Conservation (phyloP, 2,888 invertebrate species). For the Noctua comes region DNA sequence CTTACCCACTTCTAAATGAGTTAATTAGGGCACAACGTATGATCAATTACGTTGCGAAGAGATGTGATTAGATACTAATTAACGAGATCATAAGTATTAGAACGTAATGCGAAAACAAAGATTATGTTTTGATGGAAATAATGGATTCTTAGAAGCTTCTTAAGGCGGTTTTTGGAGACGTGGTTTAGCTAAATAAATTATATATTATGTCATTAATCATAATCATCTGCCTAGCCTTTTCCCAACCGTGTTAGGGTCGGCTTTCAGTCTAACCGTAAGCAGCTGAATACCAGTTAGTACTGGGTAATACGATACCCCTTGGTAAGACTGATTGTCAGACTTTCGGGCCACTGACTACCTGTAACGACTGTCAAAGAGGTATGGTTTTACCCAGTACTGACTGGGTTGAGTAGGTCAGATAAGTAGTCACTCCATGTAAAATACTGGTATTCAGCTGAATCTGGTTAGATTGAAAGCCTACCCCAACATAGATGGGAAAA, state of each 20-base stretch:
- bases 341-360: too few relatives aligned
- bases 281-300: too few relatives aligned
- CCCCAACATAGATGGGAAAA: too few relatives aligned
- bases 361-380: too few relatives aligned
- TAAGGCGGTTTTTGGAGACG: not conserved
- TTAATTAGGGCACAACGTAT: slow-evolving; percentile 63
- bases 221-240: not conserved
- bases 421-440: too few relatives aligned
- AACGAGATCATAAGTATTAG: slow-evolving; percentile 51
- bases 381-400: too few relatives aligned
- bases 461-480: too few relatives aligned
- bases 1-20: slow-evolving; percentile 34
- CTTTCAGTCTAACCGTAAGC: not conserved
- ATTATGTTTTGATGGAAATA: slow-evolving; percentile 34
- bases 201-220: slow-evolving; percentile 1
- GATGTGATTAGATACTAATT: slow-evolving; percentile 64
- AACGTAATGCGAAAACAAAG: slow-evolving; percentile 44
- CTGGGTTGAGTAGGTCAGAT: too few relatives aligned
- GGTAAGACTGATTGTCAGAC: too few relatives aligned
- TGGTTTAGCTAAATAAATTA: not conserved
- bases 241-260: not conserved
- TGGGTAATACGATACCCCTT: too few relatives aligned
- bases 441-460: too few relatives aligned
- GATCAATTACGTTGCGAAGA: slow-evolving; percentile 63
- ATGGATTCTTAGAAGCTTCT: slow-evolving; percentile 2